phyloP scores from a whole-genome alignment of 2,888 invertebrate species.

The Polyommatus icarus region DNA sequence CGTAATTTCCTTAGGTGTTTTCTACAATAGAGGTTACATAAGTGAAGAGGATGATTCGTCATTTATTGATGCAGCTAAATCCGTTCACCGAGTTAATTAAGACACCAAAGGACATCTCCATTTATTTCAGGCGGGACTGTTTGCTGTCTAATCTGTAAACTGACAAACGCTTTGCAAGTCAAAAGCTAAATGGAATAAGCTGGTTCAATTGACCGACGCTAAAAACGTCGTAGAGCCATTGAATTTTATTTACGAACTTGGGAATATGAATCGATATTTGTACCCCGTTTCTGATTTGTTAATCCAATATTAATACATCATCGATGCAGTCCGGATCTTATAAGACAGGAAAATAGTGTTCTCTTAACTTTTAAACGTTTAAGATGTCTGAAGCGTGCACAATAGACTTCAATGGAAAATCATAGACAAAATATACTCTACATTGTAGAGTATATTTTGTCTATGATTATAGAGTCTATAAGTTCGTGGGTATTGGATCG shows the following conservation, averaged over 20 bases:
- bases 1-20: no score
- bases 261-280: background rate
- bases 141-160: background rate
- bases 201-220: background rate
- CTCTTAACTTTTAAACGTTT: no score
- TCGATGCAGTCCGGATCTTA: no score
- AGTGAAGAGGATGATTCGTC: background rate
- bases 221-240: background rate
- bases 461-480: no score
- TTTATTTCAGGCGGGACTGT: background rate
- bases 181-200: background rate
- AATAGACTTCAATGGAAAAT: no score
- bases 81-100: background rate
- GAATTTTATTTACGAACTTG: slow-evolving; percentile 17
- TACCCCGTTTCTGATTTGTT: background rate
- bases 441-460: no score
- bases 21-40: background rate
- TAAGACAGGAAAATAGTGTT: no score
- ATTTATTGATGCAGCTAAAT: background rate
- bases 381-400: no score
- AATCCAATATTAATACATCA: no score
- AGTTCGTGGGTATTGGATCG: no score
- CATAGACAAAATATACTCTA: no score
- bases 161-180: background rate
- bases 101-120: background rate